Evolutionary conservation across 2,797 vertebrate genomes (phyloP).

Genomic region (Microchirus variegatus): DNA sequence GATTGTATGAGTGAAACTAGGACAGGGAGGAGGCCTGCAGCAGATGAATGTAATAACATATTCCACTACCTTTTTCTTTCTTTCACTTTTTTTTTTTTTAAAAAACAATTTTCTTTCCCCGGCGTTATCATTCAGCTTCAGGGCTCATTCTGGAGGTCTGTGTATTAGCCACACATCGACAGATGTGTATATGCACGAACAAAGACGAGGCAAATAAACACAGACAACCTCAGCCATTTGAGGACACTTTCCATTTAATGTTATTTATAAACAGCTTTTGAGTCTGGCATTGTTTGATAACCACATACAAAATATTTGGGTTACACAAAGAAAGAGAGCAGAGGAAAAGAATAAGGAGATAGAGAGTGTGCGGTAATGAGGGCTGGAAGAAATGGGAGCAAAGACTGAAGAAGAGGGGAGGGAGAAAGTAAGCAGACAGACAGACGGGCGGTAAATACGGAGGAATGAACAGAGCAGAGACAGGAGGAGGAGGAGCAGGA

Average conservation of each 20-base stretch:
- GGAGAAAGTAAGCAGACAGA: slow-evolving; percentile 13
- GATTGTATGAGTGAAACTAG: slow-evolving; percentile 64
- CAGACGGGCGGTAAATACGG: slow-evolving; percentile 12
- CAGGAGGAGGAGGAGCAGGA: slow-evolving; percentile 26
- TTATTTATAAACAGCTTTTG: slow-evolving; percentile 84
- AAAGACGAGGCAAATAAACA: slow-evolving; percentile 60
- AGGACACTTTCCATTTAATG: slow-evolving; percentile 88
- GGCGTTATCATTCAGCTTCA: slow-evolving; percentile 61
- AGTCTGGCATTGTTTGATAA: slow-evolving; percentile 80
- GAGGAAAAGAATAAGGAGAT: slow-evolving; percentile 41
- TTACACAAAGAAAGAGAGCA: slow-evolving; percentile 63
- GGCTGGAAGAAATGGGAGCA: slow-evolving; percentile 1
- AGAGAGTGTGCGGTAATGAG: background rate
- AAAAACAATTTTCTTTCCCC: slow-evolving; percentile 40
- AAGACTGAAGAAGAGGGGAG: background rate
- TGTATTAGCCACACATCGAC: slow-evolving; percentile 51
- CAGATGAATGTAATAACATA: slow-evolving; percentile 40
- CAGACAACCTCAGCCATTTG: slow-evolving; percentile 80
- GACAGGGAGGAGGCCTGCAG: slow-evolving; percentile 56
- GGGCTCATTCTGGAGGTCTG: slow-evolving; percentile 54
- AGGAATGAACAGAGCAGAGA: slow-evolving; percentile 24
- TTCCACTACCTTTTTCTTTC: slow-evolving; percentile 39
- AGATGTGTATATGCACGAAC: slow-evolving; percentile 35
- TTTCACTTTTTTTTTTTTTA: slow-evolving; percentile 6
- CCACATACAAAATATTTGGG: slow-evolving; percentile 78